Conservation (phyloP, 2,888 invertebrate genomes). For the Elgonia sp. region DNA sequence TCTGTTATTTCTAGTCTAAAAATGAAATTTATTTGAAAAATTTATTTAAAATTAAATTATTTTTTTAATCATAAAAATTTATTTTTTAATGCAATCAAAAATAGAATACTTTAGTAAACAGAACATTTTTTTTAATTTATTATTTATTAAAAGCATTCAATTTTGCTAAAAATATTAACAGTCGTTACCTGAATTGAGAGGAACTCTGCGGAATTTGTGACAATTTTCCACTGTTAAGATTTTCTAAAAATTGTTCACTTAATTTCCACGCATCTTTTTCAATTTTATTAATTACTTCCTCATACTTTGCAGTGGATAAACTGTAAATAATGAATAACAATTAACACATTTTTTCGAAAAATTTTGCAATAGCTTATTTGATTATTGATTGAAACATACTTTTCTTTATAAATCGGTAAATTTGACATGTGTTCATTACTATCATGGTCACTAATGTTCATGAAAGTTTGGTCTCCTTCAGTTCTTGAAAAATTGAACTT, state of each 20-base stretch:
- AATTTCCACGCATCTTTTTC: constrained; percentile 74
- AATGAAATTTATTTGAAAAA: not conserved
- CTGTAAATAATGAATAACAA: constrained; percentile 69
- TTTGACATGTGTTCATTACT: constrained; percentile 43
- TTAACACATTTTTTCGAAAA: too few relatives aligned
- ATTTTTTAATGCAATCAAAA: too few relatives aligned
- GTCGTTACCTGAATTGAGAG: constrained; percentile 78
- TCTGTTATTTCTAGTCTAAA: constrained; percentile 82
- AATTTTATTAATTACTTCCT: constrained; percentile 79
- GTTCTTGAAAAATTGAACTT: constrained; percentile 18
- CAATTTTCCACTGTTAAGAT: constrained; percentile 77
- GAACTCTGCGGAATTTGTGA: constrained; percentile 78
- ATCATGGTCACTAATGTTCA: constrained; percentile 40
- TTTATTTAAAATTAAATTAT: too few relatives aligned
- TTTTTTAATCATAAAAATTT: too few relatives aligned
- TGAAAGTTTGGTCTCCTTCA: constrained; percentile 28
- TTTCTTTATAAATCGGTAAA: constrained; percentile 36
- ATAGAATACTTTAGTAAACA: too few relatives aligned
- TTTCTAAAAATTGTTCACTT: constrained; percentile 74
- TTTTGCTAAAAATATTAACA: not conserved
- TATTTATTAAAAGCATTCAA: too few relatives aligned
- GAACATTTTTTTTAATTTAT: too few relatives aligned
- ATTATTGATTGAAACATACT: constrained; percentile 28
- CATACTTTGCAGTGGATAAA: constrained; percentile 77
- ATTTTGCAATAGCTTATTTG: not conserved